Evolutionary conservation across 2,888 invertebrate species (phyloP), one percentile per base, ranked within the genome.

Genomic region (Resseliella maxima): DNA sequence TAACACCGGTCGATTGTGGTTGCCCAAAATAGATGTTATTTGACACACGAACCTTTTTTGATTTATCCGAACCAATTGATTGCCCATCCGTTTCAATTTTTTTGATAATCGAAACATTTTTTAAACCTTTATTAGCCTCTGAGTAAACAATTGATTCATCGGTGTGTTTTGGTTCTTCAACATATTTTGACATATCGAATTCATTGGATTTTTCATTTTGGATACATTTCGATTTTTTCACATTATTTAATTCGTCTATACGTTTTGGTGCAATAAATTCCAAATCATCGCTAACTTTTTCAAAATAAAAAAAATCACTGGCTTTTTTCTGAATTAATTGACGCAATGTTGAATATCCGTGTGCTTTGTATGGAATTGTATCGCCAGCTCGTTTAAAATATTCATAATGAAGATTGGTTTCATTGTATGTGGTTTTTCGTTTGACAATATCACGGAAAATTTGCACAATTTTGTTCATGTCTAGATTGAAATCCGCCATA

Each of bases 231-330:
- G 46, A 12, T 46, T 46, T 46, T 8, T 12, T 46, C 10, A 15
- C 15, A 15, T 8, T 46, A 15, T 12, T 46, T 46, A 8, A 15
- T n/a, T n/a, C n/a, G n/a, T n/a, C n/a, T n/a, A 38, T 38, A 2
- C 38, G 83, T 83, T 83, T 83, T 5, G 83, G 83, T 83, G 83
- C 83, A 83, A 83, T 83, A 24, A 83, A 83, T 83, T 83, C 83
- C 36, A 83, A 83, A 83, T 83, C 83, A 1, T 38, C 38, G 83
- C 38, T n/a, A 1, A 83, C 83, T 38, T n/a, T 5, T 83, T 83
- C 83, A 24, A 83, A 83, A 31, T 83, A 83, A 83, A 83, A 83
- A 2, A n/a, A 1, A 38, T 83, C 83, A n/a, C 10, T n/a, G 21
- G 83, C 83, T n/a, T 38, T 6, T 83, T 38, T 38, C 24, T 83